These are phyloP conservation scores for Oikopleura dioica DNA, from an alignment of 23 tunicate species.

Conservation along the genomic window DNA sequence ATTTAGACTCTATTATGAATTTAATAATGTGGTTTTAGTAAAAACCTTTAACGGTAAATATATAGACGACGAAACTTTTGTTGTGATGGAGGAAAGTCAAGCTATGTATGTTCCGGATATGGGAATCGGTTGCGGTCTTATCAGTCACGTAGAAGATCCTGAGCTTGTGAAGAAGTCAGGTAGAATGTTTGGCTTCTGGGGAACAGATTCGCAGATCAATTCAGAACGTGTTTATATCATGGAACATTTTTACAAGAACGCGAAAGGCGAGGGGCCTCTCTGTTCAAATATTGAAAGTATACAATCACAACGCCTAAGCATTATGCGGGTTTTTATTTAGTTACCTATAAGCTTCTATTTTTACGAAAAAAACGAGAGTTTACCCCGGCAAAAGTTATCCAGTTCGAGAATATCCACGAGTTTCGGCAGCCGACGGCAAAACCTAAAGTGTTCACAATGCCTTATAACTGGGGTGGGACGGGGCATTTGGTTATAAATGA, in stretches of 20 bases:
- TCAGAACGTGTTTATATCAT: neutral
- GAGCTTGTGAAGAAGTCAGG: constrained; percentile 19
- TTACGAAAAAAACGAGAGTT: no score
- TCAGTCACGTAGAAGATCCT: constrained; percentile 29
- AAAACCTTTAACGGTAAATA: neutral
- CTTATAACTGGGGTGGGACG: constrained; percentile 28
- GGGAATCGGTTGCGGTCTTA: constrained; percentile 31
- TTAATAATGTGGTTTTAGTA: no score
- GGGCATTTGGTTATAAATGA: constrained; percentile 70
- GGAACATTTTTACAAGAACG: neutral
- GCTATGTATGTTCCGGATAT: neutral
- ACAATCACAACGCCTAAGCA: no score
- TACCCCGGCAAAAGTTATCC: no score
- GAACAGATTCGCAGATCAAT: constrained; percentile 20
- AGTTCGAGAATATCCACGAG: no score
- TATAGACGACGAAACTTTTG: neutral
- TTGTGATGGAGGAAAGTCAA: neutral
- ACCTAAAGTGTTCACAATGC: neutral
- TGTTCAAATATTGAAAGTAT: neutral
- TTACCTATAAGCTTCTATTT: no score
- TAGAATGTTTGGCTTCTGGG: constrained; percentile 56
- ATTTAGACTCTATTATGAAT: no score
- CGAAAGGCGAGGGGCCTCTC: neutral
- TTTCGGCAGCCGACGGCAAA: no score
- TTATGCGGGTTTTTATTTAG: no score